These are phyloP conservation scores for Hylia prasina DNA, from an alignment of 2,113 vertebrate species.

Conservation along the genomic window DNA sequence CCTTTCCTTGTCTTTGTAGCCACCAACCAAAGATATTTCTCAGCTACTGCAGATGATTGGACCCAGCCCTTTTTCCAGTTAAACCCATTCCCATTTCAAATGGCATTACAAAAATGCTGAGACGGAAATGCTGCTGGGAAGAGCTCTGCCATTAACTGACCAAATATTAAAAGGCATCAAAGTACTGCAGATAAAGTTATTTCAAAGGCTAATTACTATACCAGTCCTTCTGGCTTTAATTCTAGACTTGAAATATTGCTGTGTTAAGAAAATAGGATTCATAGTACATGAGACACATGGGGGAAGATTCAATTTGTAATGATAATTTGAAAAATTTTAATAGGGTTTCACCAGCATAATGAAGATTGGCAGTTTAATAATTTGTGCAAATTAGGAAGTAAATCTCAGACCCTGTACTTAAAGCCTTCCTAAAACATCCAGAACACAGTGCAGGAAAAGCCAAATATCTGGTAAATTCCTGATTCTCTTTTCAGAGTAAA, in stretches of 20 bases:
- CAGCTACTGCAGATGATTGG: background rate
- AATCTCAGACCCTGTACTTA: background rate
- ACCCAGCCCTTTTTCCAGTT: background rate
- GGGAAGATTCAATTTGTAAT: slow-evolving; percentile 38
- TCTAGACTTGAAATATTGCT: slow-evolving; percentile 5
- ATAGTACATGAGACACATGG: background rate
- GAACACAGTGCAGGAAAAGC: background rate
- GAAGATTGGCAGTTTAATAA: slow-evolving; percentile 33
- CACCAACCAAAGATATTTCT: background rate
- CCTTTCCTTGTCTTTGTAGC: background rate
- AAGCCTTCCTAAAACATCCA: background rate
- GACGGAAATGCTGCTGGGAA: background rate
- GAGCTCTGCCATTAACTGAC: background rate
- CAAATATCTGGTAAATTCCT: background rate
- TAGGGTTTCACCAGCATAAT: slow-evolving; percentile 4
- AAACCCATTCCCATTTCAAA: background rate
- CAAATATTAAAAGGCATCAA: background rate
- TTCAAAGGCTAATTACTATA: slow-evolving; percentile 34
- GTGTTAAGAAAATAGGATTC: background rate
- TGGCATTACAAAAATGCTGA: background rate
- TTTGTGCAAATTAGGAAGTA: background rate
- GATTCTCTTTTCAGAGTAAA: background rate
- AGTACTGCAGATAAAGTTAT: slow-evolving; percentile 20
- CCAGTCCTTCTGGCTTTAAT: slow-evolving; percentile 39
- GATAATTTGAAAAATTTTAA: slow-evolving; percentile 44